phyloP scores from a whole-genome alignment of 2,797 vertebrate genomes.

The Lepus townsendii region DNA sequence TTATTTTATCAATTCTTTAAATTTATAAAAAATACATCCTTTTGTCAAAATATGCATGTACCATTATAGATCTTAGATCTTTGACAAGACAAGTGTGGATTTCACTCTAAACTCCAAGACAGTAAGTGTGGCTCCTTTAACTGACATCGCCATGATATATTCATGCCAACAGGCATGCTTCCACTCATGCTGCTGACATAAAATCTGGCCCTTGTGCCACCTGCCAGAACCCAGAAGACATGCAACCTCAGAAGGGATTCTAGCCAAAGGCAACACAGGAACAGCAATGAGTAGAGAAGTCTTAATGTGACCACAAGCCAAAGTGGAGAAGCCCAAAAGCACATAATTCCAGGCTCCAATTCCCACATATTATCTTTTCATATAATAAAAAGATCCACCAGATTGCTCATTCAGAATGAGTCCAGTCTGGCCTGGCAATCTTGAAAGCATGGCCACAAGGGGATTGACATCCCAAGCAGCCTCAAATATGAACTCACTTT shows the following conservation, averaged over 20 bases:
- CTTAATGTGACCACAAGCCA: conserved; percentile 49
- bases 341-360: conserved; percentile 26
- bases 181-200: not conserved
- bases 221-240: conserved; percentile 7
- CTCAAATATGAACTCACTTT: not conserved
- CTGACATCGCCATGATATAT: not conserved
- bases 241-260: not conserved
- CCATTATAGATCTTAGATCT: not conserved
- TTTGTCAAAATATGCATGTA: not conserved
- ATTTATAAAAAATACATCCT: not conserved
- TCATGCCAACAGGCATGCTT: not conserved
- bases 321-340: conserved; percentile 55
- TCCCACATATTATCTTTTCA: conserved; percentile 31
- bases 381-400: not conserved
- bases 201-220: not conserved
- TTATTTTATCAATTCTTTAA: not conserved
- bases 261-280: conserved; percentile 37
- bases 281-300: conserved; percentile 11
- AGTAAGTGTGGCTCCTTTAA: not conserved
- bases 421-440: not conserved
- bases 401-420: not conserved
- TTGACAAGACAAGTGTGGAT: not conserved
- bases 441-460: not conserved
- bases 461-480: not conserved
- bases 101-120: not conserved